These are phyloP conservation scores for Philonicus albiceps DNA, from an alignment of 2,888 invertebrate genomes.

Conservation along the genomic window DNA sequence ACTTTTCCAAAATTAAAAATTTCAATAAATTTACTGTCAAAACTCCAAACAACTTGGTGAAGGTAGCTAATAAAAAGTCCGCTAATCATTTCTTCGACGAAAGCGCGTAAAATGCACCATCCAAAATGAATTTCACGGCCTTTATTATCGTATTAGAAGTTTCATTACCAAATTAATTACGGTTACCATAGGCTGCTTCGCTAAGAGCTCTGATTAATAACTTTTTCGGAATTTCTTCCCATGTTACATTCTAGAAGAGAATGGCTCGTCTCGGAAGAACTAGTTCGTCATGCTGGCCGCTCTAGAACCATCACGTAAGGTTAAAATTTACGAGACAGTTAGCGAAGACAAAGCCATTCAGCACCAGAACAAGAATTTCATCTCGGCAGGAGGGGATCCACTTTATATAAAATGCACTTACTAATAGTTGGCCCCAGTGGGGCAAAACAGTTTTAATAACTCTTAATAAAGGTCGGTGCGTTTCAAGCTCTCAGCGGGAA, in stretches of 20 bases:
- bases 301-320: not conserved
- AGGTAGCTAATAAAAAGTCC: constrained; percentile 11
- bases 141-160: constrained; percentile 41
- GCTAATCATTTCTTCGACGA: constrained; percentile 24
- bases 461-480: constrained; percentile 28
- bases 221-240: constrained; percentile 16
- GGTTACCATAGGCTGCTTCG: constrained; percentile 4
- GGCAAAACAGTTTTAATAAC: constrained; percentile 35
- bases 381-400: constrained; percentile 20
- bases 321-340: constrained; percentile 23
- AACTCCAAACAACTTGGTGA: constrained; percentile 15
- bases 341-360: constrained; percentile 27
- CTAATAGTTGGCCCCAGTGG: constrained; percentile 27
- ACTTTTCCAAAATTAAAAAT: not conserved
- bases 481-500: constrained; percentile 34
- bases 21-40: not conserved
- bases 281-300: constrained; percentile 13
- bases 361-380: not conserved
- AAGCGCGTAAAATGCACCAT: constrained; percentile 29
- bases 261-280: not conserved
- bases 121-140: constrained; percentile 39
- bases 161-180: constrained; percentile 41
- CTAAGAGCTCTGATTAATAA: constrained; percentile 40
- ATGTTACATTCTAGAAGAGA: not conserved
- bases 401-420: constrained; percentile 32